phyloP scores from a whole-genome alignment of 2,113 vertebrate genomes.

The Perca schrenkii region DNA sequence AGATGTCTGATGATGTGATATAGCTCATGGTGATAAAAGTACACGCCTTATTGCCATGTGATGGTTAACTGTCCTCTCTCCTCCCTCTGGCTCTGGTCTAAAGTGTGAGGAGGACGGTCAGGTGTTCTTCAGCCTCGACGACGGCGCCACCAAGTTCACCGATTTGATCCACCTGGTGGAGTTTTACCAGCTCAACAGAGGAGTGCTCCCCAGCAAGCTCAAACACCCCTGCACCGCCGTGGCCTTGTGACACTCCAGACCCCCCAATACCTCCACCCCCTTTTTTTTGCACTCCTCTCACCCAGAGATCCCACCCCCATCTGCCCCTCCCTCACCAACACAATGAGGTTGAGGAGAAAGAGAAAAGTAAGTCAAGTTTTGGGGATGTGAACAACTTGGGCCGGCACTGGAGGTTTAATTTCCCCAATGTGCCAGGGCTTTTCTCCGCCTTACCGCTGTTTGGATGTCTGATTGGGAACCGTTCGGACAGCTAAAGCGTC shows the following conservation, averaged over 20 bases:
- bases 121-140: slow-evolving; percentile 97
- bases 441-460: slow-evolving; percentile 45
- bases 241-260: slow-evolving; percentile 93
- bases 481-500: background rate
- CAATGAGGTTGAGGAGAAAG: slow-evolving; percentile 46
- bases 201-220: slow-evolving; percentile 97
- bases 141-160: slow-evolving; percentile 97
- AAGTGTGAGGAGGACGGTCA: slow-evolving; percentile 97
- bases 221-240: slow-evolving; percentile 98
- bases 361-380: slow-evolving; percentile 45
- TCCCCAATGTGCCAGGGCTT: slow-evolving; percentile 8
- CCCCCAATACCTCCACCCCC: slow-evolving; percentile 18
- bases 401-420: slow-evolving; percentile 9
- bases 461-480: slow-evolving; percentile 38
- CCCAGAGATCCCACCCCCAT: slow-evolving; percentile 33
- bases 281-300: slow-evolving; percentile 68
- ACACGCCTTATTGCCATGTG: background rate
- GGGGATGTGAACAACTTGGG: slow-evolving; percentile 30
- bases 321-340: slow-evolving; percentile 27
- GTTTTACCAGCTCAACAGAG: slow-evolving; percentile 99
- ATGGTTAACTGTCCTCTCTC: slow-evolving; percentile 30
- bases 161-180: slow-evolving; percentile 99
- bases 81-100: background rate
- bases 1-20: too few relatives aligned
- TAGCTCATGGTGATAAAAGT: background rate